Conservation (phyloP, 2,113 vertebrate genomes). For the Tringa solitaria region DNA sequence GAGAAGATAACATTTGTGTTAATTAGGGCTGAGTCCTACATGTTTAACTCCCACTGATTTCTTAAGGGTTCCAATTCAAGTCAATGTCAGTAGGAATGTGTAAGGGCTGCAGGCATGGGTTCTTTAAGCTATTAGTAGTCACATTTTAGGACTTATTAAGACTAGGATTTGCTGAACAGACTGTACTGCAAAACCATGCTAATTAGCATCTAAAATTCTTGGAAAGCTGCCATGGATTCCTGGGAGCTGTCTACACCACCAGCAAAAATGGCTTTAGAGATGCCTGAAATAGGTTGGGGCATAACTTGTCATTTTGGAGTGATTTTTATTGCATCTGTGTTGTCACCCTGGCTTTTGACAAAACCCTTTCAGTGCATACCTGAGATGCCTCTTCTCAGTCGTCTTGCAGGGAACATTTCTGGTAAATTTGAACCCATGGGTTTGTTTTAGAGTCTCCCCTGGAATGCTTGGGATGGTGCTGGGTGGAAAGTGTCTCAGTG, state of each 20-base stretch:
- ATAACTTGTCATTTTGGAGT: background rate
- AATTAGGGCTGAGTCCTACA: background rate
- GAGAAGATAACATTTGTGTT: background rate
- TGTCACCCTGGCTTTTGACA: background rate
- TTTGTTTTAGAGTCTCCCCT: background rate
- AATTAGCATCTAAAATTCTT: conserved; percentile 50
- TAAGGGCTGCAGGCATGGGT: background rate
- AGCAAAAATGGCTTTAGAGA: background rate
- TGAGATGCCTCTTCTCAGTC: background rate
- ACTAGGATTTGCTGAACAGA: conserved; percentile 46
- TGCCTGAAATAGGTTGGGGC: background rate
- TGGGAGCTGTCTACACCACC: background rate
- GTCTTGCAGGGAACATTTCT: background rate
- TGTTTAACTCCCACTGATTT: background rate
- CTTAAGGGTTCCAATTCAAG: conserved; percentile 9
- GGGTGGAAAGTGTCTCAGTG: background rate
- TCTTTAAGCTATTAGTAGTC: background rate
- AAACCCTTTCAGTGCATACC: background rate
- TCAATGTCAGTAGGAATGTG: background rate
- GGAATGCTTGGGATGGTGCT: background rate
- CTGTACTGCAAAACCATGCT: conserved; percentile 25
- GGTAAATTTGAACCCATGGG: background rate
- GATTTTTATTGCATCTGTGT: background rate
- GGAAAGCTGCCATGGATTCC: conserved; percentile 35
- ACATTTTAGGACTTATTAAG: conserved; percentile 7